Base-by-base conservation (phyloP, 2,113 vertebrate genomes). In the Balaenoptera acutorostrata region DNA sequence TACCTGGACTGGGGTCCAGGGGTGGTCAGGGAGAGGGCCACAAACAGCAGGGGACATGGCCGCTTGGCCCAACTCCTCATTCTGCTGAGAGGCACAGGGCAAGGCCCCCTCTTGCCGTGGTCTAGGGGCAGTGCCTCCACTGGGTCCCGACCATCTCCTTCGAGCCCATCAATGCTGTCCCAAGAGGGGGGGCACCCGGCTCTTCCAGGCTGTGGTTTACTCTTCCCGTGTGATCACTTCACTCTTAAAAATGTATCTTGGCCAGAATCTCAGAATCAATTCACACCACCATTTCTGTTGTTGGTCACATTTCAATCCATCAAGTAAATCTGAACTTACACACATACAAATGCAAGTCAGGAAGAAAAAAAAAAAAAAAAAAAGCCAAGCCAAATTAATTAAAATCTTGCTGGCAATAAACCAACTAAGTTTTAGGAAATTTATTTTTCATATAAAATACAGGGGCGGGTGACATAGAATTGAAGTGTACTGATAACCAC, bases 181-280 rank as follows among this genome's bases (percentile, higher is more conserved):
- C 2, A 14, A 5, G 11, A 12, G 18, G 29, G 23, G 29, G 17
- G 4, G 0, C 17, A 6, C 15, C 46, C n/a, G 20, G 17, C 3
- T 66, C 72, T 72, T 55, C 55, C 10, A 55, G 63, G 52, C 74
- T 44, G 25, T 9, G 39, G 46, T 27, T 10, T 3, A n/a, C 46
- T 71, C 44, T 64, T 59, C 63, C 41, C 9, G 6, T 11, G 46
- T 1, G 55, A 14, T 63, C 63, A 31, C 15, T 78, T 69, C n/a
- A 78, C 31, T 77, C 57, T 77, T 13, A 27, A 90, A 87, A 59
- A 68, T 5, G 44, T 10, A 5, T 18, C 52, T n/a, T 27, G 66
- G 68, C 68, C 41, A 88, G 39, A 66, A 49, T 4, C 46, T 97
- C 55, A 31, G 82, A 52, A 82, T 44, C 92, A 1, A 2, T 52